Evolutionary conservation across 2,113 vertebrate species (phyloP).

Genomic region (Callopanchax toddi): DNA sequence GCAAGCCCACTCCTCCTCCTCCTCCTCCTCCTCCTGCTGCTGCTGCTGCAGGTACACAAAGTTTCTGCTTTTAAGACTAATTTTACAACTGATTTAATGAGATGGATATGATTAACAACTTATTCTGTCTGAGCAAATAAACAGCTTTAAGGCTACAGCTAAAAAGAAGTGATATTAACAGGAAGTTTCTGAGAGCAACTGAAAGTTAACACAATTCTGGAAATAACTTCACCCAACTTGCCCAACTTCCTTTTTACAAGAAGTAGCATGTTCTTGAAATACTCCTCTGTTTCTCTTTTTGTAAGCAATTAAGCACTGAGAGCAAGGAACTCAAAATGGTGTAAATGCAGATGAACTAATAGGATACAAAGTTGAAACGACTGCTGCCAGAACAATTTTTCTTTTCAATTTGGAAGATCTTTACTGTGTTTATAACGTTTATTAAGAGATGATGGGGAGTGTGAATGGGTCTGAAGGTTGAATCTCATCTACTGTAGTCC

Average conservation of each 20-base stretch:
- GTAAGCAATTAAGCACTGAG: background rate
- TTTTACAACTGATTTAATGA: too few relatives aligned
- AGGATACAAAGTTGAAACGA: too few relatives aligned
- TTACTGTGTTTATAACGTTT: too few relatives aligned
- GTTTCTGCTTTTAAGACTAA: background rate
- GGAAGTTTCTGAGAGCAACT: constrained; percentile 52
- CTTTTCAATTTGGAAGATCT: too few relatives aligned
- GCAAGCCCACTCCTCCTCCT: constrained; percentile 56
- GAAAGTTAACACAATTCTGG: constrained; percentile 51
- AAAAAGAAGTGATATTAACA: constrained; percentile 40
- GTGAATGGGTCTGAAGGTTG: too few relatives aligned
- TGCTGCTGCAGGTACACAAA: constrained; percentile 56
- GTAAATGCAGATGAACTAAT: background rate
- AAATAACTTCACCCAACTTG: constrained; percentile 47
- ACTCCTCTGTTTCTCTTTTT: background rate
- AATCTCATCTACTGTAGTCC: too few relatives aligned
- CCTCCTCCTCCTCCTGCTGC: constrained; percentile 32
- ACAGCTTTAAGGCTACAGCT: background rate
- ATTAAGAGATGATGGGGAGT: too few relatives aligned
- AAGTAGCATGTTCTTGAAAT: background rate
- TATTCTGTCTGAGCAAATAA: background rate
- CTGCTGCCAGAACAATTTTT: too few relatives aligned
- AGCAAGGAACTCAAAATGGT: background rate
- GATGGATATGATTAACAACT: background rate
- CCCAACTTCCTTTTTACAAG: constrained; percentile 54